Evolutionary conservation across 2,888 invertebrate genomes (phyloP).

Genomic region (Limnephilus lunatus): DNA sequence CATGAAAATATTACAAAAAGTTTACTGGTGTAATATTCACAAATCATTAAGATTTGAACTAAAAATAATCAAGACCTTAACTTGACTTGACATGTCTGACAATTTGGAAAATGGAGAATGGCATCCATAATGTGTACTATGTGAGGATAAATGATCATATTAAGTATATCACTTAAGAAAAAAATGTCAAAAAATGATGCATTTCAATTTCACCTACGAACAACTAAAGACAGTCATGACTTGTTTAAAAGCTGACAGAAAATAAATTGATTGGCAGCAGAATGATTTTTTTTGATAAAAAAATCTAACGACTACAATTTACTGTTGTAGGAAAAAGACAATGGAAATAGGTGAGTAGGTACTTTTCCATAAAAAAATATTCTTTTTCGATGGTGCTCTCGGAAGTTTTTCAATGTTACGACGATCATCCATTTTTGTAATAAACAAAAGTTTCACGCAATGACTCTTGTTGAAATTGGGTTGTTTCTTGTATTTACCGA

Average conservation of each 20-base stretch:
- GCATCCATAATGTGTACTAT: not conserved
- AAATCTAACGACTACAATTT: too few relatives aligned
- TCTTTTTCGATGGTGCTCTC: too few relatives aligned
- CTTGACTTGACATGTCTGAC: not conserved
- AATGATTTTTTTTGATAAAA: too few relatives aligned
- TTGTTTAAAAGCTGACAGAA: not conserved
- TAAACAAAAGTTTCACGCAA: not conserved
- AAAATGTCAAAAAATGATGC: not conserved
- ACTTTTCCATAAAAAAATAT: too few relatives aligned
- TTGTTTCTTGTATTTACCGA: not conserved
- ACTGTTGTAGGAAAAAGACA: too few relatives aligned
- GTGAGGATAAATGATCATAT: not conserved
- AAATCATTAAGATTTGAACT: not conserved
- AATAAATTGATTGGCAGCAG: too few relatives aligned
- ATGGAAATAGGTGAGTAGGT: too few relatives aligned
- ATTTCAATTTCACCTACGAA: not conserved
- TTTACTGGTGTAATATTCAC: not conserved
- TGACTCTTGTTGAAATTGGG: not conserved
- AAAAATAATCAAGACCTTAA: not conserved
- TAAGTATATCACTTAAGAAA: not conserved
- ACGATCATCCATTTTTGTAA: not conserved
- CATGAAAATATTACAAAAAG: not conserved
- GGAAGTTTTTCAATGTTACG: not conserved
- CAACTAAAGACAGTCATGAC: not conserved
- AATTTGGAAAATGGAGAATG: too few relatives aligned